These are phyloP conservation scores for Zosterops lateralis DNA, from an alignment of 2,113 vertebrate genomes.

Conservation along the genomic window DNA sequence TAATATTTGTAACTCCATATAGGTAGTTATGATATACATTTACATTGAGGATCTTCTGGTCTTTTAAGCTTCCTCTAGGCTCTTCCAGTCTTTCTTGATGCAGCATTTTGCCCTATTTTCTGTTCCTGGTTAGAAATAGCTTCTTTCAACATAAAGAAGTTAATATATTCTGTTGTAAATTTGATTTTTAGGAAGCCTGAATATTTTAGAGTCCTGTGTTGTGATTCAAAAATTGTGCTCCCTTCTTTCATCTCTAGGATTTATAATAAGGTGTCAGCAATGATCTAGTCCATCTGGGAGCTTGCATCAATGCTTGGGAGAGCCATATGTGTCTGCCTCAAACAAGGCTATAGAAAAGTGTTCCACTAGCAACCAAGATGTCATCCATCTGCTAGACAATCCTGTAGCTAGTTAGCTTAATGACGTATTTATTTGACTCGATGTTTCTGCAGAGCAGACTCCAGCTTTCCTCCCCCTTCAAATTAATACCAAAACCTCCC, in stretches of 20 bases:
- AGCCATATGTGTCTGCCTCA: slow-evolving; percentile 67
- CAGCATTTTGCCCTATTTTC: not conserved
- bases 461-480: not conserved
- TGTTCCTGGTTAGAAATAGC: not conserved
- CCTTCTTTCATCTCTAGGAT: slow-evolving; percentile 59
- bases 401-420: slow-evolving; percentile 64
- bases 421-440: slow-evolving; percentile 62
- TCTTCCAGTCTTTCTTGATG: not conserved
- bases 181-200: slow-evolving; percentile 47
- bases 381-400: slow-evolving; percentile 68
- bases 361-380: slow-evolving; percentile 69
- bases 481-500: not conserved
- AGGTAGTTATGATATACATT: not conserved
- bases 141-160: not conserved
- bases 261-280: slow-evolving; percentile 67
- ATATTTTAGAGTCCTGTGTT: slow-evolving; percentile 46
- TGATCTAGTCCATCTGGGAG: slow-evolving; percentile 68
- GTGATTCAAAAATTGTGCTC: slow-evolving; percentile 59
- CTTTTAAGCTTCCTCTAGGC: not conserved
- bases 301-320: slow-evolving; percentile 66
- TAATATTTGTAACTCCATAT: not conserved
- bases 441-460: slow-evolving; percentile 16
- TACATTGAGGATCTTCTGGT: not conserved
- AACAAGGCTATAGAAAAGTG: slow-evolving; percentile 64
- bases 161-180: not conserved